phyloP scores from a whole-genome alignment of 2,113 vertebrate species.

The Anarrhichthys ocellatus region DNA sequence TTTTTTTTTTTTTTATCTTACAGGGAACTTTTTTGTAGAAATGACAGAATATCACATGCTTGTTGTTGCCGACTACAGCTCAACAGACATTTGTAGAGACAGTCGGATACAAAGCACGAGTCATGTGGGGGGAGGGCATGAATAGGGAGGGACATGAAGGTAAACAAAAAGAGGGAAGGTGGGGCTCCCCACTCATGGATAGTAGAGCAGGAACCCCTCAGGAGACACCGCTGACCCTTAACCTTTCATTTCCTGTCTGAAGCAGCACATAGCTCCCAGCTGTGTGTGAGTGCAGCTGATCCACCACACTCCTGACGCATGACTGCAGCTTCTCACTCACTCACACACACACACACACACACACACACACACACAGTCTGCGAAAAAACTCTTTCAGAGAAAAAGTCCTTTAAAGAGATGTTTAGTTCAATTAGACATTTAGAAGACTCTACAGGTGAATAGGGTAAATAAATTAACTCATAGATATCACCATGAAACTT shows the following conservation, averaged over 20 bases:
- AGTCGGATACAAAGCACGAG: not conserved
- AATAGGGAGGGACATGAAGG: not conserved
- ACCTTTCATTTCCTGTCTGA: conserved; percentile 38
- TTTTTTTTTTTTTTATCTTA: not conserved
- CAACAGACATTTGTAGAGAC: not conserved
- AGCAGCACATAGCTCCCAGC: conserved; percentile 41
- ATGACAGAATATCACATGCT: not conserved
- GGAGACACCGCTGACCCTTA: conserved; percentile 13
- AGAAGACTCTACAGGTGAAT: too few species aligned
- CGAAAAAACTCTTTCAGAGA: too few species aligned
- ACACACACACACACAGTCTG: not conserved
- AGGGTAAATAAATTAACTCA: too few species aligned
- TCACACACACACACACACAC: conserved; percentile 30
- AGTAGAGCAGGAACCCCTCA: not conserved
- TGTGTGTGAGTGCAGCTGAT: conserved; percentile 67
- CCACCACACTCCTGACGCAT: conserved; percentile 49
- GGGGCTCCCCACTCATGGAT: not conserved
- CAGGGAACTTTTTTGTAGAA: not conserved
- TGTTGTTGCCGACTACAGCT: not conserved
- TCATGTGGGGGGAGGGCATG: not conserved
- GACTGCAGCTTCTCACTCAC: conserved; percentile 28
- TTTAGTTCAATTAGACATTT: too few species aligned
- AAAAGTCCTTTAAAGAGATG: too few species aligned
- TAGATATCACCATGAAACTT: too few species aligned
- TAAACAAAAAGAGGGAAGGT: too few species aligned